phyloP scores from a whole-genome alignment of 2,113 vertebrate genomes.

The Nycticebus coucang region DNA sequence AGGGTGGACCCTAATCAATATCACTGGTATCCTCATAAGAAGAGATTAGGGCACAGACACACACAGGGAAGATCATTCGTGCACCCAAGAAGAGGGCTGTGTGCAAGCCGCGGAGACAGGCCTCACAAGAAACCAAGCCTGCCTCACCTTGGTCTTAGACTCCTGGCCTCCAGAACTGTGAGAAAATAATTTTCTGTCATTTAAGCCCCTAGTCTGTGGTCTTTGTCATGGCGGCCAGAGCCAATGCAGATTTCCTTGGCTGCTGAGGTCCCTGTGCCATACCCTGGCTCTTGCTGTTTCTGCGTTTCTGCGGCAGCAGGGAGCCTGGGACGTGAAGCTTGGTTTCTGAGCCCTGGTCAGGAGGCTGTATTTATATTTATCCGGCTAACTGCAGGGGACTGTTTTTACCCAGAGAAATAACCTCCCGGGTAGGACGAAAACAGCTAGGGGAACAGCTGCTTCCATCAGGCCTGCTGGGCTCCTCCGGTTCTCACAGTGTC shows the following conservation, averaged over 20 bases:
- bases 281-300: not conserved
- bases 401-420: conserved; percentile 63
- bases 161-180: not conserved
- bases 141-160: not conserved
- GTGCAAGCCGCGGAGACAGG: not conserved
- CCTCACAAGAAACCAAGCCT: not conserved
- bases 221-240: rapidly evolving
- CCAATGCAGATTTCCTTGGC: not conserved
- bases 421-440: conserved; percentile 6
- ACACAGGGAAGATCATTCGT: not conserved
- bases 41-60: not conserved
- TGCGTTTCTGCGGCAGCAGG: not conserved
- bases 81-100: not conserved
- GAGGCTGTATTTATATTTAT: conserved; percentile 72
- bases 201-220: not conserved
- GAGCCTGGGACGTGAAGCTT: conserved; percentile 29
- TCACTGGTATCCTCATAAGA: not conserved
- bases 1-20: not conserved
- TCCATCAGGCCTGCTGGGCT: not conserved
- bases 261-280: not conserved
- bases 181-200: not conserved
- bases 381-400: conserved; percentile 70
- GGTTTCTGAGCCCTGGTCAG: conserved; percentile 39
- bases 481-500: not conserved
- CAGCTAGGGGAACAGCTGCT: conserved; percentile 51